Evolutionary conservation across 1,140 invertebrate genomes (phyloP).

Genomic region (Ceratina calcarata): DNA sequence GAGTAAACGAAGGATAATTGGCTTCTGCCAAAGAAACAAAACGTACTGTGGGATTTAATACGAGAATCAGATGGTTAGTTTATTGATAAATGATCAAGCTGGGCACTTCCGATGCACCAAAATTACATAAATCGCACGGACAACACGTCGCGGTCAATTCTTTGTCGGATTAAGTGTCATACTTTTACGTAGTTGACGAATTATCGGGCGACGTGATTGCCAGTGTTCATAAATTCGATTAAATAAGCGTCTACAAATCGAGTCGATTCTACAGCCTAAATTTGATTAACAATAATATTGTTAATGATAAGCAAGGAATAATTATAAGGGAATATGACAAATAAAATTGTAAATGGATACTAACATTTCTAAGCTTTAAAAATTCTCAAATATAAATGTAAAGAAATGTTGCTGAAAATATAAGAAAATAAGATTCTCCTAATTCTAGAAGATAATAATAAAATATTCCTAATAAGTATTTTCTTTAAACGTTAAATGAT

Average conservation of each 20-base stretch:
- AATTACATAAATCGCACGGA: slow-evolving; percentile 28
- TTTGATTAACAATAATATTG: background rate
- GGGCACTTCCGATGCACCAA: slow-evolving; percentile 13
- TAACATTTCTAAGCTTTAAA: background rate
- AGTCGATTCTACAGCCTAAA: slow-evolving; percentile 14
- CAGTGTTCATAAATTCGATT: slow-evolving; percentile 7
- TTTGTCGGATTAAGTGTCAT: background rate
- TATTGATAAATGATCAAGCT: slow-evolving; percentile 48
- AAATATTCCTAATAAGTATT: background rate
- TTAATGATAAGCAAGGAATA: background rate
- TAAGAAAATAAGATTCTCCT: background rate
- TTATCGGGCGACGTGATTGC: slow-evolving; percentile 29
- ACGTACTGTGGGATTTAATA: slow-evolving; percentile 26
- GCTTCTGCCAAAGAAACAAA: slow-evolving; percentile 43
- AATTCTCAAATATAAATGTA: background rate
- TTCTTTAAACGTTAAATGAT: background rate
- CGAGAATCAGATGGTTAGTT: slow-evolving; percentile 34
- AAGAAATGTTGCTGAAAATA: background rate
- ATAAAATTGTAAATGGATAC: background rate
- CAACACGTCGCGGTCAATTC: slow-evolving; percentile 42
- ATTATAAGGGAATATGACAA: background rate
- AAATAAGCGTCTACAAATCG: background rate
- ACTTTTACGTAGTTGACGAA: background rate
- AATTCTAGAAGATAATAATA: background rate
- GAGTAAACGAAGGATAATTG: slow-evolving; percentile 43